phyloP scores from a whole-genome alignment of 2,113 vertebrate genomes.

The Malurus cyaneus region DNA sequence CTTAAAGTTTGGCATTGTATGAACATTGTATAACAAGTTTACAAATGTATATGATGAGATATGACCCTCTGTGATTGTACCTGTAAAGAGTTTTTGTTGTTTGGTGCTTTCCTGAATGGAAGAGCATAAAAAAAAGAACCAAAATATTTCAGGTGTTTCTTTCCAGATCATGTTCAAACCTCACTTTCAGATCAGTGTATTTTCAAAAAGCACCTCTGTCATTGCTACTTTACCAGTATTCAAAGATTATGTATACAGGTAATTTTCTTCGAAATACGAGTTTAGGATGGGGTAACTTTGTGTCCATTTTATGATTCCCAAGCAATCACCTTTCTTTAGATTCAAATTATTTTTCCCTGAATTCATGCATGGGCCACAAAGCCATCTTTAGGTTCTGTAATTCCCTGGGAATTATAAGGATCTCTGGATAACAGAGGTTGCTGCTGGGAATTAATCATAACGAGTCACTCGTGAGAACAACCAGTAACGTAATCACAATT shows the following conservation, averaged over 20 bases:
- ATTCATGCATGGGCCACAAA: not conserved
- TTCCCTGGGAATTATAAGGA: not conserved
- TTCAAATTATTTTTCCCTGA: not conserved
- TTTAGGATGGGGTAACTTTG: not conserved
- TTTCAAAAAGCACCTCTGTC: not conserved
- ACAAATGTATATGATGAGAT: not conserved
- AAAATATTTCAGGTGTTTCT: not conserved
- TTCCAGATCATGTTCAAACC: not conserved
- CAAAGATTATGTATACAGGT: not conserved
- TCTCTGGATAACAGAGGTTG: not conserved
- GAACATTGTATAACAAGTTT: not conserved
- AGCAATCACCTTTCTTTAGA: not conserved
- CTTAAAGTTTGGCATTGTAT: not conserved
- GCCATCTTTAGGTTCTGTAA: not conserved
- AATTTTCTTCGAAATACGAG: not conserved
- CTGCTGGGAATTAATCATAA: not conserved
- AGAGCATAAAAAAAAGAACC: not conserved
- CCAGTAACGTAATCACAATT: not conserved
- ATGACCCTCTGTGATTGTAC: fast-evolving
- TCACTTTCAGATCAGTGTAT: not conserved
- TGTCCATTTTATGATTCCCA: not conserved
- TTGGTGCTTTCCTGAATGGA: not conserved
- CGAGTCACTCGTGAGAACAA: not conserved
- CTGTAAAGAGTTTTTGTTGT: not conserved
- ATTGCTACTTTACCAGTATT: not conserved